Evolutionary conservation across 1,140 invertebrate genomes (phyloP).

Genomic region (Nilaparvata lugens): DNA sequence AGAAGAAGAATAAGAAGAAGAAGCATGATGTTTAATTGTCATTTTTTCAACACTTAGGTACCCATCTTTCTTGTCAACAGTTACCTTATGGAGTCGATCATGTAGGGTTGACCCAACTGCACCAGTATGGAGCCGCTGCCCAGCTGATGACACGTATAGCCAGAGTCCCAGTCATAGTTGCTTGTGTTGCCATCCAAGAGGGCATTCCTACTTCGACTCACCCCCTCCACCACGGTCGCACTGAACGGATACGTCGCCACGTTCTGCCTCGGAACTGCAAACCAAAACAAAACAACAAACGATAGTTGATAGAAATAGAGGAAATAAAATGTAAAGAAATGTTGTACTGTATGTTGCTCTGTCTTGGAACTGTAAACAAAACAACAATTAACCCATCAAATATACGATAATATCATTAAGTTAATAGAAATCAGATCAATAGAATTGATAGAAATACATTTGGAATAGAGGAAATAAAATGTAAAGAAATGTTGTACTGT

Average conservation of each 20-base stretch:
- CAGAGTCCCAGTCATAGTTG: constrained; percentile 96
- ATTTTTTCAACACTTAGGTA: too few relatives aligned
- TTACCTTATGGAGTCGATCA: constrained; percentile 81
- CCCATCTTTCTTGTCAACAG: too few relatives aligned
- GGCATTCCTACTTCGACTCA: constrained; percentile 83
- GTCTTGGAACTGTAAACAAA: neutral
- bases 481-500: too few relatives aligned
- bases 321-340: neutral
- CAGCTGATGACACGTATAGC: constrained; percentile 97
- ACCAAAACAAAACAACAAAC: constrained; percentile 24
- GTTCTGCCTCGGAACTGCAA: constrained; percentile 78
- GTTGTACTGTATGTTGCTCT: neutral
- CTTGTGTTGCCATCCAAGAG: constrained; percentile 89
- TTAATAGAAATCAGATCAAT: constrained; percentile 8
- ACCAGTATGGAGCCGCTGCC: constrained; percentile 90
- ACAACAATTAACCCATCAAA: neutral
- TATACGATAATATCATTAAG: neutral
- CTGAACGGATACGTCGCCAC: constrained; percentile 81
- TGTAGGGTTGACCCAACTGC: constrained; percentile 92
- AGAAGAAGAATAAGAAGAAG: too few relatives aligned
- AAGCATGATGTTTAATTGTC: too few relatives aligned
- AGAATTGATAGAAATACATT: too few relatives aligned
- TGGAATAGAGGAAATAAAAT: too few relatives aligned
- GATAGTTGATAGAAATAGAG: neutral
- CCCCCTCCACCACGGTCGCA: constrained; percentile 89